Conservation (phyloP, 2,888 invertebrate genomes). For the Empis livida region DNA sequence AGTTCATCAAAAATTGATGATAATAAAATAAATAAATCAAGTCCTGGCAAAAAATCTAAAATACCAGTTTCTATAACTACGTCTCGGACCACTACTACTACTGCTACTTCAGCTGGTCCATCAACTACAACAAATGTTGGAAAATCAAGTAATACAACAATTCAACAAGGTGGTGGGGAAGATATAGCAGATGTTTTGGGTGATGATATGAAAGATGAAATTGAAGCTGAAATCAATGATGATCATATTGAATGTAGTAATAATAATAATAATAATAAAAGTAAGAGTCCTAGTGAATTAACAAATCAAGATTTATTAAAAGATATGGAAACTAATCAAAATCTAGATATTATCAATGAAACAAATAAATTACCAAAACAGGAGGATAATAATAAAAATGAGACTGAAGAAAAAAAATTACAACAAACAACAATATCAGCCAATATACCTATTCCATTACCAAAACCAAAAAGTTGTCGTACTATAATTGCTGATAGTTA, state of each 20-base stretch:
- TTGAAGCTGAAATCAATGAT: constrained; percentile 31
- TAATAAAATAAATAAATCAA: constrained; percentile 21
- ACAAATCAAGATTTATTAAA: constrained; percentile 6
- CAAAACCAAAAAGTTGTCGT: constrained; percentile 43
- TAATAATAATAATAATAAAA: constrained; percentile 19
- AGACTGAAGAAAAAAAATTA: constrained; percentile 11
- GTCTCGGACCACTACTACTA: constrained; percentile 5
- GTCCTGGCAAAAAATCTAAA: constrained; percentile 35
- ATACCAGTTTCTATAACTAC: constrained; percentile 27
- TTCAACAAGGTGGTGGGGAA: constrained; percentile 35
- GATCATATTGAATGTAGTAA: constrained; percentile 17
- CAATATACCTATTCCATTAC: constrained; percentile 32
- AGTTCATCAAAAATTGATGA: constrained; percentile 2
- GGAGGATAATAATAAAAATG: constrained; percentile 5
- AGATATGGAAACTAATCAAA: constrained; percentile 5
- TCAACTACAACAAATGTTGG: constrained; percentile 14
- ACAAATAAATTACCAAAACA: constrained; percentile 1
- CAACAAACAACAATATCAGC: constrained; percentile 5
- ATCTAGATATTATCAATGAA: background rate
- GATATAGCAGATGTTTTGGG: constrained; percentile 31
- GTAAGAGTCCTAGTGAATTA: constrained; percentile 19
- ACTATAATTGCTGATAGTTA: constrained; percentile 64
- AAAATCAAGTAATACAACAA: constrained; percentile 12
- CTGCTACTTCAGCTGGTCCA: constrained; percentile 4
- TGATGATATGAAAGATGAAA: constrained; percentile 30